These are phyloP conservation scores for Microplitis deprimator DNA, from an alignment of 2,888 invertebrate species.

Conservation along the genomic window DNA sequence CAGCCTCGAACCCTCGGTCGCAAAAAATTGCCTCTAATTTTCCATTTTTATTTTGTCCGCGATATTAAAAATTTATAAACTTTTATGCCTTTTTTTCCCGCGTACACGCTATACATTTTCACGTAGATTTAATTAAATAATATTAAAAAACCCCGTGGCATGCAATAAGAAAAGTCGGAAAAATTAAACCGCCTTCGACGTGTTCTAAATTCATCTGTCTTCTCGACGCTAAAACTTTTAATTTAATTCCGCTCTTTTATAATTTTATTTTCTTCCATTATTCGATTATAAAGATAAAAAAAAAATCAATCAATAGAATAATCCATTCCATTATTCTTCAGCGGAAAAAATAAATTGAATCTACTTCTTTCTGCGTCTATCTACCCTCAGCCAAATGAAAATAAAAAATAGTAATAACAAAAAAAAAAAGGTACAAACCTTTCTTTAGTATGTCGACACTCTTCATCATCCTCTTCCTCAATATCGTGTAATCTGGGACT, in stretches of 20 bases:
- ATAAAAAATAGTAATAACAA: not conserved
- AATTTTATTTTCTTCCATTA: not conserved
- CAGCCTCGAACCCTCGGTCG: not conserved
- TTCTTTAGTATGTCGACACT: slow-evolving; percentile 69
- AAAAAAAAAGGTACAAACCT: slow-evolving; percentile 57
- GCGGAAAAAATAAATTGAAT: not conserved
- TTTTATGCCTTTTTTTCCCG: not conserved
- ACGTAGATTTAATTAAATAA: not conserved
- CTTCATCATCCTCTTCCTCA: slow-evolving; percentile 85
- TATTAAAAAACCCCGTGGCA: not conserved
- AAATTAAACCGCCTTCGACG: not conserved
- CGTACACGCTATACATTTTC: not conserved
- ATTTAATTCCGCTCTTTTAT: not conserved
- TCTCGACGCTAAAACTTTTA: not conserved
- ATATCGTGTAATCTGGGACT: slow-evolving; percentile 86
- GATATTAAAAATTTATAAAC: not conserved
- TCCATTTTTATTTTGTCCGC: not conserved
- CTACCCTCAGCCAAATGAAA: not conserved
- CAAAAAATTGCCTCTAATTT: not conserved
- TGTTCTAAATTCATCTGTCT: not conserved
- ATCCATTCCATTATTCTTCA: not conserved
- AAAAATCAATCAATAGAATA: not conserved
- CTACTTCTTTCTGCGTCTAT: not conserved
- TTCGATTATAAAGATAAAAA: not conserved
- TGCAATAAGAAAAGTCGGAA: not conserved